Base-by-base conservation (phyloP, 2,888 invertebrate genomes). In the Cryptocephalus moraei region DNA sequence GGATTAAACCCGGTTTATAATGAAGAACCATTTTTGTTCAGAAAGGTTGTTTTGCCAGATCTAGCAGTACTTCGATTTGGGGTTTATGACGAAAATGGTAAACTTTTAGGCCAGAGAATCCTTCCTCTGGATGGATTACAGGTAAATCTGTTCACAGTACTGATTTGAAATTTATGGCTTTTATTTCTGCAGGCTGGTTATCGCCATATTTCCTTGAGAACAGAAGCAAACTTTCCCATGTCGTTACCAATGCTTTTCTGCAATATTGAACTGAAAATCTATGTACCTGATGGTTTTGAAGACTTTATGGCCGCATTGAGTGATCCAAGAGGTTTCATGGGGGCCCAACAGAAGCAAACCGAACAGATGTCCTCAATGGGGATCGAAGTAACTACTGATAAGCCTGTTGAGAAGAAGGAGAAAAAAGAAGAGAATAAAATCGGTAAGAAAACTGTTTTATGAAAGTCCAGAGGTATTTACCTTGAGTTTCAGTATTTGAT, bases 1-100 rank as follows among this genome's bases (percentile, higher is more conserved):
- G 99, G 99, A 8, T 80, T 99, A 53, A 99, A 99, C 74, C 99
- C 99, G 0, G 92, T 99, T 1, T 99, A 99, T 73, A 96, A 97
- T 68, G 99, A 97, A 72, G 97, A 97, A 66, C 84, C 96, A 0
- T 99, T 99, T 74, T 78, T 97, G 31, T 99, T 99, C 72, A 80
- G 99, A 64, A 99, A 99, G 80, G 96, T 99, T 38, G 97, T 99
- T 1, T 75, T 99, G 32, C 99, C 99, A 1, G 99, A 99, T 74
- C 70, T 99, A 61, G 99, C 99, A 0, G 96, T 97, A 8, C 76
- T 99, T 11, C 81, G 99, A 12, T 94, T 99, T 68, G 99, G 95
- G 1, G 99, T 99, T 6, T 99, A 95, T 75, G 99, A 99, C 70
- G 99, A 99, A 73, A 95, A 85, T 66, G 91, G 94, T 46, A 62